Percentiles rank a stretch among this genome's conserved stretches.
These are phyloP conservation scores for Pteromalus puparum DNA, from an alignment of 1,140 invertebrate species.

Conservation along the genomic window DNA sequence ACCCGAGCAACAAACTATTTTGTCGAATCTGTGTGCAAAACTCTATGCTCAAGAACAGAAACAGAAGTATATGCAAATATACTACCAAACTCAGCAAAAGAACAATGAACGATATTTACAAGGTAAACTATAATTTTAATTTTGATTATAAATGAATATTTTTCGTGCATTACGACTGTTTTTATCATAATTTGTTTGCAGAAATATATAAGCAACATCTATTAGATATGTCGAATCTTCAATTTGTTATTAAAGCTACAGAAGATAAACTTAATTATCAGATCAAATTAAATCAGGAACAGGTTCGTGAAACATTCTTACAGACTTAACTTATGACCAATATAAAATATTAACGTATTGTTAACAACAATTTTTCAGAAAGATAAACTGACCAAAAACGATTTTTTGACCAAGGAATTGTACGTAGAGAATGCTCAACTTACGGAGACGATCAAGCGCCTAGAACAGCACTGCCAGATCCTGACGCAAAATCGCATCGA, in stretches of 20 bases:
- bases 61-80: constrained; percentile 77
- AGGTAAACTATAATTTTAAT: constrained; percentile 74
- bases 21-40: constrained; percentile 74
- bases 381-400: constrained; percentile 81
- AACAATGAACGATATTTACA: constrained; percentile 80
- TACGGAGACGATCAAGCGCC: constrained; percentile 78
- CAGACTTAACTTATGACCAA: neutral
- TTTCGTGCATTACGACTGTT: constrained; percentile 25
- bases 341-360: neutral
- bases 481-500: constrained; percentile 65
- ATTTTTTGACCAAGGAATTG: constrained; percentile 85
- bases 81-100: constrained; percentile 78
- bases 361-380: constrained; percentile 61
- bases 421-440: constrained; percentile 88
- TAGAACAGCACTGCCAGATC: constrained; percentile 78
- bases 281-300: constrained; percentile 76
- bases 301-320: constrained; percentile 65
- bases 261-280: constrained; percentile 81
- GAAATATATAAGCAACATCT: constrained; percentile 81
- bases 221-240: constrained; percentile 77
- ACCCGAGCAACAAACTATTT: constrained; percentile 68
- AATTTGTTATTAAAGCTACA: constrained; percentile 77
- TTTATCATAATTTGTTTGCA: constrained; percentile 60
- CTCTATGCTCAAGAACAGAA: constrained; percentile 78
- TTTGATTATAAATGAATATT: constrained; percentile 5